phyloP scores from a whole-genome alignment of 2,113 vertebrate genomes.

The Galeopterus variegatus region DNA sequence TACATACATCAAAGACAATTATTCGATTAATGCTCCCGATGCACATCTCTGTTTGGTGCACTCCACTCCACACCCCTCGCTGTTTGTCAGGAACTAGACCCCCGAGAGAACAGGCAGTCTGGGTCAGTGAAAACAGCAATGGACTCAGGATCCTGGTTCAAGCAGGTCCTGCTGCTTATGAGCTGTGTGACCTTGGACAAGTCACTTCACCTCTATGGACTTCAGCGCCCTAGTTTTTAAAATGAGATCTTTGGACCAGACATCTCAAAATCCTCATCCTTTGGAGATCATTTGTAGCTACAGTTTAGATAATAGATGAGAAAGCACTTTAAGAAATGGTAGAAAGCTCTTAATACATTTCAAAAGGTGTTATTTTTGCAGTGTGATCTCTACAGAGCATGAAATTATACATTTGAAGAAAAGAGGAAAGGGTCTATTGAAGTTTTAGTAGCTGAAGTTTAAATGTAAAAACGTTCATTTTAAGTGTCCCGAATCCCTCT shows the following conservation, averaged over 20 bases:
- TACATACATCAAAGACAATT: background rate
- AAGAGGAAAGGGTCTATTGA: background rate
- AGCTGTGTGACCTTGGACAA: background rate
- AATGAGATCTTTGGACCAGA: background rate
- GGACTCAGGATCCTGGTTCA: background rate
- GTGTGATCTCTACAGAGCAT: background rate
- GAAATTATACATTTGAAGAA: background rate
- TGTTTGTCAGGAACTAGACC: background rate
- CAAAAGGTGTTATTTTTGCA: slow-evolving; percentile 44
- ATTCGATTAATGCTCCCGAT: background rate
- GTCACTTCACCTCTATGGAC: background rate
- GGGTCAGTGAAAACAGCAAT: background rate
- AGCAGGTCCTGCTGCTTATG: background rate
- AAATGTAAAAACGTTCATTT: slow-evolving; percentile 38
- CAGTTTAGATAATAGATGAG: background rate
- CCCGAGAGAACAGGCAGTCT: background rate
- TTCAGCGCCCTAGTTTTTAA: background rate
- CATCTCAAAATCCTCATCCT: background rate
- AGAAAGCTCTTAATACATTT: slow-evolving; percentile 40
- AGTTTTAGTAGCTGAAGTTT: slow-evolving; percentile 50
- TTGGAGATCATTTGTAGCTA: background rate
- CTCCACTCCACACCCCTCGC: background rate
- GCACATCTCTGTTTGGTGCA: background rate
- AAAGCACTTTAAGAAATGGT: slow-evolving; percentile 28
- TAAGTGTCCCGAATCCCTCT: background rate